Conservation (phyloP, 1,140 invertebrate species). For the Anadara kagoshimensis region DNA sequence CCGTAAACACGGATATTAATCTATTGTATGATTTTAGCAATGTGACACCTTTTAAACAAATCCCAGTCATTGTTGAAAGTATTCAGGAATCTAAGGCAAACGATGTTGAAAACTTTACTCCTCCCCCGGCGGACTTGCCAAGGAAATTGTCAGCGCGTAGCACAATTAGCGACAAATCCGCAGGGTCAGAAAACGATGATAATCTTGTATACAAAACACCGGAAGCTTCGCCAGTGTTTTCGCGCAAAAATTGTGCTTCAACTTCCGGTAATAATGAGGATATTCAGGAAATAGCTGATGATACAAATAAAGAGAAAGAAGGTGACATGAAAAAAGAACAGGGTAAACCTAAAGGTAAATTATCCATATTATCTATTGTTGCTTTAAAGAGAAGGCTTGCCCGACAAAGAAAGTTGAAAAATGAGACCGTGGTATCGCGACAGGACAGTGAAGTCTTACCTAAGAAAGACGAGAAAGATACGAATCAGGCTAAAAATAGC, state of each 20-base stretch:
- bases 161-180: not conserved
- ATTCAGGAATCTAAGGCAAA: not conserved
- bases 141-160: not conserved
- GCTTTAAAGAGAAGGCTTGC: slow-evolving; percentile 36
- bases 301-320: not conserved
- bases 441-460: not conserved
- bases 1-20: not conserved
- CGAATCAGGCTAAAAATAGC: not conserved
- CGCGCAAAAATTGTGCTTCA: slow-evolving; percentile 1
- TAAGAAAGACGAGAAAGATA: not conserved
- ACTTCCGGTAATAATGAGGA: not conserved
- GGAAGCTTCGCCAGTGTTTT: slow-evolving; percentile 14
- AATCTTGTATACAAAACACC: slow-evolving; percentile 15
- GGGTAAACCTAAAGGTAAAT: slow-evolving; percentile 17
- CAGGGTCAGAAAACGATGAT: not conserved
- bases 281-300: not conserved
- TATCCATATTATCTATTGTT: slow-evolving; percentile 42
- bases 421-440: not conserved
- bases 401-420: slow-evolving; percentile 31
- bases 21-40: too few relatives aligned
- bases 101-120: not conserved
- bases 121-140: not conserved
- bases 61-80: not conserved
- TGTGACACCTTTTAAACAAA: not conserved
- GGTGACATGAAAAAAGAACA: not conserved